Evolutionary conservation across 2,888 invertebrate species (phyloP).

Genomic region (Morpho helenor): DNA sequence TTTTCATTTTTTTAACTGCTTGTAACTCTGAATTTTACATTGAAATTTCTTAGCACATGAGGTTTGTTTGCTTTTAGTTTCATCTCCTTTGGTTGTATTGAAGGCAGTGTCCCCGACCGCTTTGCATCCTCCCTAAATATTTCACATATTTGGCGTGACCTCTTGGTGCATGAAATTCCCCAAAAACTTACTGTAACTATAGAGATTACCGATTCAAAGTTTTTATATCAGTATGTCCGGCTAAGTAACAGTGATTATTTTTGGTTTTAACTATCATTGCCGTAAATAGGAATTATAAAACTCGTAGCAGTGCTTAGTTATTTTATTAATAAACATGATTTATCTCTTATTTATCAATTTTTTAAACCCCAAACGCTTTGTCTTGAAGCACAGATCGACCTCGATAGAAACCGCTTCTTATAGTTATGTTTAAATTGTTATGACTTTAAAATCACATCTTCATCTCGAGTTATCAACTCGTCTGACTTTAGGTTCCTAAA

Average conservation of each 20-base stretch:
- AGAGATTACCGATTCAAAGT: constrained; percentile 27
- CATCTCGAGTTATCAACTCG: constrained; percentile 35
- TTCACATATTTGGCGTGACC: constrained; percentile 77
- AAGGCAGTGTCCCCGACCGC: constrained; percentile 79
- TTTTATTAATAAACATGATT: constrained; percentile 45
- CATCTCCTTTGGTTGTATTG: constrained; percentile 76
- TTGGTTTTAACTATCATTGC: constrained; percentile 44
- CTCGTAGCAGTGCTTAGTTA: constrained; percentile 66
- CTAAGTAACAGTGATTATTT: constrained; percentile 38
- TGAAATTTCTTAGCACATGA: constrained; percentile 55
- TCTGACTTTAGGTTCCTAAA: constrained; percentile 1
- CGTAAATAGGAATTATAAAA: constrained; percentile 44
- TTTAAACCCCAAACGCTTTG: constrained; percentile 56
- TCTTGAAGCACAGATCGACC: constrained; percentile 57
- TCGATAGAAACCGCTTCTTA: constrained; percentile 67
- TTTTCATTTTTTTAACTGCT: constrained; percentile 52
- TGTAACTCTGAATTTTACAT: constrained; percentile 46
- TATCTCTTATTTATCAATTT: constrained; percentile 40
- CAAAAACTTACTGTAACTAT: constrained; percentile 53
- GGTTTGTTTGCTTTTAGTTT: constrained; percentile 56
- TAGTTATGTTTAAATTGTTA: constrained; percentile 44
- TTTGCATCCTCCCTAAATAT: constrained; percentile 73
- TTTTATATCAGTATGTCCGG: constrained; percentile 32
- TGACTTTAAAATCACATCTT: constrained; percentile 41
- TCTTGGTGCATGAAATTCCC: constrained; percentile 75